A percentile compares a stretch with the other conserved stretches of the same genome.
These are phyloP conservation scores for Odontesthes bonariensis DNA, from an alignment of 2,113 vertebrate genomes.

Conservation along the genomic window DNA sequence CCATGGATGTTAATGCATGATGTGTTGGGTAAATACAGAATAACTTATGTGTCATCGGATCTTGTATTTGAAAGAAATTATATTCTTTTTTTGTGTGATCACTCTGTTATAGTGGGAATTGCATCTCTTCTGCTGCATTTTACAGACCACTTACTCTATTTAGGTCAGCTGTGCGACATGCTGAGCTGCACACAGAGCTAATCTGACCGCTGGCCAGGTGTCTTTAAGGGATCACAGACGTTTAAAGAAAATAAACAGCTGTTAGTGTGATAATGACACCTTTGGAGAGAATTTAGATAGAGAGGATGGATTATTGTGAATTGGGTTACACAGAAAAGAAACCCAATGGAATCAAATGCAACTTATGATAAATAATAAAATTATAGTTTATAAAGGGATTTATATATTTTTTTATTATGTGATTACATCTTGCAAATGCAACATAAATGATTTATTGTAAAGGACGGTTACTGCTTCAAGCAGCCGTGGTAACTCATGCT, in stretches of 20 bases:
- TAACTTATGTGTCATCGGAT: too few relatives aligned
- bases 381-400: too few relatives aligned
- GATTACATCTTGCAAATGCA: too few relatives aligned
- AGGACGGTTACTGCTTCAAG: too few relatives aligned
- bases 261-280: constrained; percentile 15
- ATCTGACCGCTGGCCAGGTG: constrained; percentile 57
- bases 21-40: too few relatives aligned
- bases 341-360: too few relatives aligned
- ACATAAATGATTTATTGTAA: too few relatives aligned
- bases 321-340: not conserved
- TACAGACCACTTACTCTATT: constrained; percentile 17
- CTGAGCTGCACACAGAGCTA: constrained; percentile 41
- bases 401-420: too few relatives aligned
- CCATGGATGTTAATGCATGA: too few relatives aligned
- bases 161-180: constrained; percentile 43
- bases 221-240: constrained; percentile 49
- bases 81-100: not conserved
- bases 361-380: too few relatives aligned
- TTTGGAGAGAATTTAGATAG: not conserved
- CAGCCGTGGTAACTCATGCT: too few relatives aligned
- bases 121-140: constrained; percentile 22
- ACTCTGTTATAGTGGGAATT: not conserved
- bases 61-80: not conserved
- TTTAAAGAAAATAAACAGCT: constrained; percentile 45
- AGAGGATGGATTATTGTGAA: not conserved